Base-by-base conservation (phyloP, 2,797 vertebrate species). In the Lateolabrax maculatus region DNA sequence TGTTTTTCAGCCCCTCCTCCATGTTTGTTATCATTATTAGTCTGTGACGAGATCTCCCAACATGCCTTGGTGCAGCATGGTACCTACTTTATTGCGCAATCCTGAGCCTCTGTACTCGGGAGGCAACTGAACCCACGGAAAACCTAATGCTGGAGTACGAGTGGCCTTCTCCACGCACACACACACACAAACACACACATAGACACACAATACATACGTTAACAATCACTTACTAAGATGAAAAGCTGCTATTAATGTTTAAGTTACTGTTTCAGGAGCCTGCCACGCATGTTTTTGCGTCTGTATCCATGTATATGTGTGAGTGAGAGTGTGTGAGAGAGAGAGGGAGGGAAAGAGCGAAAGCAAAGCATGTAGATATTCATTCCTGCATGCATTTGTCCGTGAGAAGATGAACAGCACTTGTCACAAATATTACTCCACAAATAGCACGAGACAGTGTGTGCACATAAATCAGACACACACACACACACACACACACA, bases 21-120 rank as follows among this genome's bases (percentile, higher is more conserved):
- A 11, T 34, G 23, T 61, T 51, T 66, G 10, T 82, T 84, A 78
- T 57, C 82, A 72, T 64, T 77, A 79, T 75, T 74, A 84, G 76
- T 71, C 36, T 9, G 18, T 66, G 8, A 36, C n/a, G 12, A 46
- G 66, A 75, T 72, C 83, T 91, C 65, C 84, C 79, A 88, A 77
- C 92, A 93, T 95, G 91, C 93, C 81, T 43, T 70, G 48, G 63
- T 81, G 75, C 82, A 79, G 63, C 55, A 48, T 44, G 71, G 89
- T 91, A 96, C 95, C 89, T 96, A 96, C 96, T 96, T 96, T 96
- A 87, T 95, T 95, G 90, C 93, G 93, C 75, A 96, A 70, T 53
- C 94, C 93, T 93, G 95, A 94, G 93, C 94, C 95, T 84, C 95
- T 93, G 89, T 96, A 97, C 83, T 97, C 96, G 75, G 95, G 94